Conservation (phyloP, 2,888 invertebrate genomes). For the Hydrotaea diabolus region DNA sequence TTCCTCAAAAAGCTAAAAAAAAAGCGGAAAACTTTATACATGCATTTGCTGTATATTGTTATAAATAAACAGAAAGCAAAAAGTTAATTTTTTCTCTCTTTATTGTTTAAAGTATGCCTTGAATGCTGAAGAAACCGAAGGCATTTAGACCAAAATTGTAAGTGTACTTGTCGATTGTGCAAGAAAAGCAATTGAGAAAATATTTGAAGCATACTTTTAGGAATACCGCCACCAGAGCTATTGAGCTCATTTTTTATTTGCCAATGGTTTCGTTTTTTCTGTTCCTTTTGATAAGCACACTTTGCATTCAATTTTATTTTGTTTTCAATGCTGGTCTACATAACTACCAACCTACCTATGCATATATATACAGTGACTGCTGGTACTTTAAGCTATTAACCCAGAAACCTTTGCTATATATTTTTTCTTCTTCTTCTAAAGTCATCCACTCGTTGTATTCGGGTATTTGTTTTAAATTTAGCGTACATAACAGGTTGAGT, state of each 20-base stretch:
- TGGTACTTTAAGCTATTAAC: slow-evolving; percentile 58
- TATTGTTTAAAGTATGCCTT: not conserved
- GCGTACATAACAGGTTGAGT: slow-evolving; percentile 50
- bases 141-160: slow-evolving; percentile 8
- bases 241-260: not conserved
- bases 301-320: not conserved
- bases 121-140: not conserved
- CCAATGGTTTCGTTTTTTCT: not conserved
- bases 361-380: not conserved
- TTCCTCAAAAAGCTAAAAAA: too few relatives aligned
- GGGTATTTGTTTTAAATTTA: slow-evolving; percentile 65
- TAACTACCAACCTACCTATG: not conserved
- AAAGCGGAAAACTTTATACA: not conserved
- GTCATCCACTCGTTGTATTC: slow-evolving; percentile 27
- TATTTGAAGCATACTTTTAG: slow-evolving; percentile 59
- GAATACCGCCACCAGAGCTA: slow-evolving; percentile 19
- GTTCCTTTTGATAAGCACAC: not conserved
- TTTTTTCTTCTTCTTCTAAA: slow-evolving; percentile 53
- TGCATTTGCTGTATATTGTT: not conserved
- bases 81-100: not conserved
- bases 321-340: too few relatives aligned
- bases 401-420: slow-evolving; percentile 64
- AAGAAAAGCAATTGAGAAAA: slow-evolving; percentile 39
- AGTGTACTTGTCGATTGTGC: slow-evolving; percentile 57
- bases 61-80: not conserved